Base-by-base conservation (phyloP, 2,113 vertebrate genomes). In the Lophochroa leadbeateri region DNA sequence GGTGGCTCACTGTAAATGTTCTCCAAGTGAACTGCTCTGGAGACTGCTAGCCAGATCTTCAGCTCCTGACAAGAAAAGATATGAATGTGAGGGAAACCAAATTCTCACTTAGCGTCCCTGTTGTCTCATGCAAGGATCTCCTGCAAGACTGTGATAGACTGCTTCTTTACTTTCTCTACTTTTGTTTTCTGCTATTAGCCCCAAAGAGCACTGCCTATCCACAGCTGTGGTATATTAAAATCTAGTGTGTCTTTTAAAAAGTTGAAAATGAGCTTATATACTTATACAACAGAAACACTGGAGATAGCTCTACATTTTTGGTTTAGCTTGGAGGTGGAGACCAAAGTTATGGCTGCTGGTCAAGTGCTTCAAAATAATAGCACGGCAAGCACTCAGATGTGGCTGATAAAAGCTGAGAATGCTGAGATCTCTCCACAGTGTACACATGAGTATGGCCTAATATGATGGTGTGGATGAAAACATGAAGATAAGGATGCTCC, bases 391-490 rank as follows among this genome's bases (percentile, higher is more conserved):
- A 17, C n/a, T 74, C n/a, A 50, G 15, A n/a, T 0, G 0, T 20
- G 13, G 15, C 37, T 69, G 28, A 13, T 55, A n/a, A 69, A 94
- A 91, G 41, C 28, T 50, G 35, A 74, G 46, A 41, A 61, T 80
- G 25, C 37, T 74, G 53, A 14, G 29, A 15, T 76, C 6, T 80
- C 27, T 63, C 35, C n/a, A 19, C 17, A 35, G 44, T 46, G 23
- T 17, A 9, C 11, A 49, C 0, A 0, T 17, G 61, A 52, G 3
- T 69, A 7, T 63, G 31, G 23, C 37, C 43, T 50, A 44, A 20
- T 50, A 24, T 39, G 33, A 35, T 35, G 33, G 33, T 35, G 57
- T 58, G 21, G 33, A 58, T 58, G 13, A 58, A 58, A 58, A 35
- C 21, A 58, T 58, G 33, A 58, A 58, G 33, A n/a, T 35, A 16